Conservation (phyloP, 2,797 vertebrate species). For the Pristis pectinata region DNA sequence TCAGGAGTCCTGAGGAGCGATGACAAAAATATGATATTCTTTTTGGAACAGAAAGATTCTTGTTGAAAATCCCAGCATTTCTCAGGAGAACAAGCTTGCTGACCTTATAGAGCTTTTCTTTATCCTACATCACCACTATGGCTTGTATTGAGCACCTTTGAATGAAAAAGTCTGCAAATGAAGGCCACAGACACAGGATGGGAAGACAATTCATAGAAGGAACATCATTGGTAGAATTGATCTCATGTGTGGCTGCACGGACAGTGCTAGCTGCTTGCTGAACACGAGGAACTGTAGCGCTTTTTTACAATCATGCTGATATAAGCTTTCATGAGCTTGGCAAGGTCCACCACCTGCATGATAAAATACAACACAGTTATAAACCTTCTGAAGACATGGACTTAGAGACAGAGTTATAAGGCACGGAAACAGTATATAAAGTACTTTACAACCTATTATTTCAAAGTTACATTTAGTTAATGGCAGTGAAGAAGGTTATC, state of each 20-base stretch:
- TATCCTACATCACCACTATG: not conserved
- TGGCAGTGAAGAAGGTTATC: too few relatives aligned
- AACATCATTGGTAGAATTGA: not conserved
- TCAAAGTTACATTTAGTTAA: too few relatives aligned
- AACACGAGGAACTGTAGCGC: constrained; percentile 87
- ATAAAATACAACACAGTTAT: constrained; percentile 40
- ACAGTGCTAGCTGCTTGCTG: constrained; percentile 79
- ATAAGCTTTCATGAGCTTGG: constrained; percentile 98
- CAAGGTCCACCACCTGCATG: constrained; percentile 86
- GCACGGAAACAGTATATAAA: too few relatives aligned
- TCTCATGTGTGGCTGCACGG: constrained; percentile 80
- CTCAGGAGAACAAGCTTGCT: not conserved
- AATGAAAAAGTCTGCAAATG: not conserved
- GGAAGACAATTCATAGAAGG: not conserved
- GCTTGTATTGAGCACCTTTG: not conserved
- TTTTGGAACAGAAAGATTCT: not conserved
- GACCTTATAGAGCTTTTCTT: too few relatives aligned
- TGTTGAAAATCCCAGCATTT: constrained; percentile 15
- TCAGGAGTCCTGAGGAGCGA: constrained; percentile 46
- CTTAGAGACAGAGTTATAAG: not conserved
- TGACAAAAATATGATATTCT: not conserved
- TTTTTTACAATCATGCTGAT: constrained; percentile 98
- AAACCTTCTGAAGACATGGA: not conserved
- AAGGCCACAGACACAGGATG: not conserved
- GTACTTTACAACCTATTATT: too few relatives aligned